phyloP scores from a whole-genome alignment of 2,888 invertebrate genomes.

The Drosophila histrio region DNA sequence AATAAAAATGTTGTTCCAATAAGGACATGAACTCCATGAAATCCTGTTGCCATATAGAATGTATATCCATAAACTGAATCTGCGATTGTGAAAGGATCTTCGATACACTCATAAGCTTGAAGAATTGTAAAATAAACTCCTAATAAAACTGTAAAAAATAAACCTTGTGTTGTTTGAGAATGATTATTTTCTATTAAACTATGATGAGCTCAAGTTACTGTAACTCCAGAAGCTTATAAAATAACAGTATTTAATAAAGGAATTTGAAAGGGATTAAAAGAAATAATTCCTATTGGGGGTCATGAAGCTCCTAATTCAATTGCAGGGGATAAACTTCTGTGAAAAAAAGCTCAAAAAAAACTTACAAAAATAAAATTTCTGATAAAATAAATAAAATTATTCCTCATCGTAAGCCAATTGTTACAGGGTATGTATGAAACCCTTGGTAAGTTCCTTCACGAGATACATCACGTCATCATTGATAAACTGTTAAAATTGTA shows the following conservation, averaged over 20 bases:
- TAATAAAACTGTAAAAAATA: conserved; percentile 86
- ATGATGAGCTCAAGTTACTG: conserved; percentile 88
- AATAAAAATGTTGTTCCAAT: no score
- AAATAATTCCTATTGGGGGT: conserved; percentile 87
- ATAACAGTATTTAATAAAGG: conserved; percentile 90
- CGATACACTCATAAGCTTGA: conserved; percentile 88
- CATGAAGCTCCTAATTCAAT: conserved; percentile 87
- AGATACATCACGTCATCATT: no score
- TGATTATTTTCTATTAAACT: conserved; percentile 85
- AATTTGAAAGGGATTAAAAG: conserved; percentile 89
- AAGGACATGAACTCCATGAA: no score
- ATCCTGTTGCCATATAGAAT: no score
- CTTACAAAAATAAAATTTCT: conserved; percentile 87
- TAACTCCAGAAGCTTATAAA: conserved; percentile 88
- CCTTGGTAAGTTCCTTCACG: conserved; percentile 89
- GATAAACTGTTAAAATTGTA: conserved; percentile 83
- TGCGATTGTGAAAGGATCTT: no score
- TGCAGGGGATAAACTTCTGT: conserved; percentile 82
- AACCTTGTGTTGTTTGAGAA: conserved; percentile 84
- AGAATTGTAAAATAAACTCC: conserved; percentile 88
- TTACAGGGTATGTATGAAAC: conserved; percentile 86
- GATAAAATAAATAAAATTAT: conserved; percentile 91
- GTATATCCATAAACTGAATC: no score
- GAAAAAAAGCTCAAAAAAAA: conserved; percentile 85
- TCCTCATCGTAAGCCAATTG: conserved; percentile 87